Percentiles rank a stretch among this genome's conserved stretches.
Conservation (phyloP, 2,888 invertebrate species). For the Himalopsyche anomala region DNA sequence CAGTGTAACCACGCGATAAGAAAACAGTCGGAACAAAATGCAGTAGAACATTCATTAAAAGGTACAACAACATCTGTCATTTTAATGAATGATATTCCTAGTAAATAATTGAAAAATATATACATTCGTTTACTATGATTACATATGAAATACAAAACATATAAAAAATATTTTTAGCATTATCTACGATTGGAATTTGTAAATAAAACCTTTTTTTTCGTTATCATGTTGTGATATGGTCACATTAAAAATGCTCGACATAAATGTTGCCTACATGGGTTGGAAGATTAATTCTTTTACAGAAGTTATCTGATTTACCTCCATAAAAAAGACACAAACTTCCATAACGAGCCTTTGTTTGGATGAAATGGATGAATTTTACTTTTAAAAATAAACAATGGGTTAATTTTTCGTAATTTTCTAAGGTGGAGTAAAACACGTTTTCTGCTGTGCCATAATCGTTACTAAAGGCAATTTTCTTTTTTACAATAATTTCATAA, state of each 20-base stretch:
- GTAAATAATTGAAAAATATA: too few relatives aligned
- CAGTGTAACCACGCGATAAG: background rate
- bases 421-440: background rate
- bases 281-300: slow-evolving; percentile 21
- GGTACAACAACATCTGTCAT: too few relatives aligned
- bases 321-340: background rate
- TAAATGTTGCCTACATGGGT: background rate
- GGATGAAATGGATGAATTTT: slow-evolving; percentile 31
- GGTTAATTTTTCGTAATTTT: background rate
- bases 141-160: too few relatives aligned
- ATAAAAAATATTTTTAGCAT: too few relatives aligned
- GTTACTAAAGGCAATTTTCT: background rate
- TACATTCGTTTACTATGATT: too few relatives aligned
- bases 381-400: background rate
- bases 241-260: background rate
- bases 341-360: background rate
- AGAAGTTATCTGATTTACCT: background rate
- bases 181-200: too few relatives aligned
- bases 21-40: background rate
- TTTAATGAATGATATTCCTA: too few relatives aligned
- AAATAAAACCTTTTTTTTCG: too few relatives aligned
- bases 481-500: background rate
- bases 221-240: too few relatives aligned
- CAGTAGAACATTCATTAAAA: background rate
- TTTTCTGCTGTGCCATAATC: background rate